phyloP scores from a whole-genome alignment of 2,113 vertebrate species.

The Ranitomeya imitator region DNA sequence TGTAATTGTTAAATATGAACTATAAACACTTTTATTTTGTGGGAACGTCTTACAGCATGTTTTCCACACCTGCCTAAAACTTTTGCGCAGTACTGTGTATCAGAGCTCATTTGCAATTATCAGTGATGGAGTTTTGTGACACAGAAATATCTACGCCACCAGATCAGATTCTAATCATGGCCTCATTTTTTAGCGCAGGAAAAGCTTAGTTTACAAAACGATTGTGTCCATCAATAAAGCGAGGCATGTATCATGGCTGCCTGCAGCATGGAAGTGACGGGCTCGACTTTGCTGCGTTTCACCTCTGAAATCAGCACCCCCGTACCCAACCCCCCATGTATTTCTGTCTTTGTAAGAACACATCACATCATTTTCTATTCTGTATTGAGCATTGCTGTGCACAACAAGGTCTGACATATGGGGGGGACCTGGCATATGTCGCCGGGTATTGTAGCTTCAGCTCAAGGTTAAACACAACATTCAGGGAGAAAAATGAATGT shows the following conservation, averaged over 20 bases:
- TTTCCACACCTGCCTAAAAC: too few relatives aligned
- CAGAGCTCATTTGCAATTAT: too few relatives aligned
- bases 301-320: neutral
- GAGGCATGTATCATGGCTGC: neutral
- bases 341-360: neutral
- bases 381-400: neutral
- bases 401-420: neutral
- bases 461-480: slow-evolving; percentile 71
- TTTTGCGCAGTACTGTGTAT: too few relatives aligned
- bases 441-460: slow-evolving; percentile 60
- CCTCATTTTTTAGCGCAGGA: too few relatives aligned
- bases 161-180: too few relatives aligned
- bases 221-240: neutral
- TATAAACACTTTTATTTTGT: too few relatives aligned
- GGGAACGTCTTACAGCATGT: too few relatives aligned
- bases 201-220: too few relatives aligned
- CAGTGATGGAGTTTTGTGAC: too few relatives aligned
- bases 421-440: neutral
- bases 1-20: too few relatives aligned
- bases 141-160: too few relatives aligned
- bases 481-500: slow-evolving; percentile 72
- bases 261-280: neutral
- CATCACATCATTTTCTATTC: slow-evolving; percentile 5
- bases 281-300: neutral
- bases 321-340: neutral